Base-by-base conservation (phyloP, 2,888 invertebrate species). In the Lampropteryx suffumata region DNA sequence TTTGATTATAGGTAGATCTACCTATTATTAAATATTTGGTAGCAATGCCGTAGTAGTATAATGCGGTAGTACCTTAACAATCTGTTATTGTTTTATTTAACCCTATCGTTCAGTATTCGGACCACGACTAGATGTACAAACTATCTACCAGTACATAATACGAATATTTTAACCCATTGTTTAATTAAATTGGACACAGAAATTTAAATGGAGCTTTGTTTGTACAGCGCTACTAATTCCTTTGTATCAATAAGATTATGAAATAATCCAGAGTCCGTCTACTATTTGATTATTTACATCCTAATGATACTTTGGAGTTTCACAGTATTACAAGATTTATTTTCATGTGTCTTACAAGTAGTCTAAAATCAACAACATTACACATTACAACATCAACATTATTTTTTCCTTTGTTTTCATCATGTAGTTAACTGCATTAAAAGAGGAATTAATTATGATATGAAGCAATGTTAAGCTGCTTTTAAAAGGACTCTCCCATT, bases 401-500 rank as follows among this genome's bases (percentile, higher is more conserved):
- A 3, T 17, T 17, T 17, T 17, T 17, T 17, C 17, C 3, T 17
- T 4, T 17, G 3, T 24, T 4, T 5, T 4, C 24, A 24, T 24
- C 24, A 24, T 7, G 7, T 10, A 34, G n/a, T 2, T 34, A 21
- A 17, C 17, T 34, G 14, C 21, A n/a, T 8, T 1, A 12, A 32
- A 17, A 17, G 17, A 17, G 17, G 24, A 24, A 7, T 6, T 24
- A 24, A 24, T 24, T 17, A 7, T 24, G 24, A 21, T 24, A 35
- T 35, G 35, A 35, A 24, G 10, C 17, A 35, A 35, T 21, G 21
- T 35, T 35, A 35, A 41, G 30, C 41, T 41, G 21, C 21, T 48
- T 36, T 35, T 41, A 48, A 41, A 42, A 49, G 30, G 42, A 43
- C 37, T 44, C 34, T 34, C 28, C 36, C 40, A 51, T 45, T 51